Evolutionary conservation across 2,113 vertebrate genomes (phyloP), one percentile per base, ranked within the genome.

Genomic region (Takifugu flavidus): DNA sequence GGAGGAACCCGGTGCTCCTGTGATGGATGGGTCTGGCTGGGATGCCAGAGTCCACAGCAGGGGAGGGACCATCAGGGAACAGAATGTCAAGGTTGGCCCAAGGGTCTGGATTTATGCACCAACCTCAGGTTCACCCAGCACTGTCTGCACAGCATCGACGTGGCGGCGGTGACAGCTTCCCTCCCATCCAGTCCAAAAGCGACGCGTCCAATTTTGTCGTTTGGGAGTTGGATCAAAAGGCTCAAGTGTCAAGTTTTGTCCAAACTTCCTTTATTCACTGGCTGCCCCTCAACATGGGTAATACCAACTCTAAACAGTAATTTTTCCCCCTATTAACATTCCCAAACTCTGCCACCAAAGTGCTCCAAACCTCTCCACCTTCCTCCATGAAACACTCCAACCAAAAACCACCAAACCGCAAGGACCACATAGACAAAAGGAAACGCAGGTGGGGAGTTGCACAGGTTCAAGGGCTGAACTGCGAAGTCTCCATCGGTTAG

Each of bases 21-120:
- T 89, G 82, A 87, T 85, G 84, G 80, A 87, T 85, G 77, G 75
- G 62, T 72, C 71, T 67, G 44, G 67, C 67, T 82, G 65, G 64
- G 78, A 84, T 84, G 74, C 80, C 78, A 76, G 56, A 60, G 74
- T 76, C 78, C 85, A 76, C 79, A 76, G 79, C 73, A 71, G 78
- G 72, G 76, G 74, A 47, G 70, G 62, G 67, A 75, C 74, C 82
- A 83, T 80, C 79, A 75, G 86, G 78, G 76, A 73, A 59, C 67
- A 79, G 74, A 83, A 88, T 88, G 86, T 86, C 83, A 83, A 82
- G 81, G 79, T 70, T 57, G 72, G 62, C 68, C 64, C 45, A 25
- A 70, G 65, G 70, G 52, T 49, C 59, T 44, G 77, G 86, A 88
- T 86, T 85, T 82, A 88, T 70, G 42, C 61, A 49, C 59, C 68